Percentiles rank a stretch among this genome's conserved stretches.
Evolutionary conservation across 2,113 vertebrate genomes (phyloP).

Genomic region (Cyanoramphus novaezelandiae): DNA sequence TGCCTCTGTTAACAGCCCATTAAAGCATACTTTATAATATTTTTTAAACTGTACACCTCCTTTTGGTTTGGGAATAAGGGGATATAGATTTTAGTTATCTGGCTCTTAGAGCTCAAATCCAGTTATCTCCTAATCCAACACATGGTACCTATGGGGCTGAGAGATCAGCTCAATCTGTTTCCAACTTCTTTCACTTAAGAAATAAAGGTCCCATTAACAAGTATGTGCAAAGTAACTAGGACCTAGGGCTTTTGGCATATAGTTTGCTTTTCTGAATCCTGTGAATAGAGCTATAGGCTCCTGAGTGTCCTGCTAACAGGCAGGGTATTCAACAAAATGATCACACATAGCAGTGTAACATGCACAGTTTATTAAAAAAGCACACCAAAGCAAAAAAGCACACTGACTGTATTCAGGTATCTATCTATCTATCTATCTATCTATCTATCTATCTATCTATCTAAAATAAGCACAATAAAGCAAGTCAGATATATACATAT

Average conservation of each 20-base stretch:
- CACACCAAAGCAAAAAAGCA: not conserved
- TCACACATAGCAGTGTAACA: not conserved
- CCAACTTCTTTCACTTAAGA: not conserved
- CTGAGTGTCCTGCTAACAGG: not conserved
- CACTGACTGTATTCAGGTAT: not conserved
- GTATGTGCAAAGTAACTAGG: not conserved
- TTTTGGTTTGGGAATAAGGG: not conserved
- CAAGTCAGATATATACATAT: not conserved
- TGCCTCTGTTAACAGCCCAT: constrained; percentile 22
- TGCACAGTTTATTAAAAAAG: not conserved
- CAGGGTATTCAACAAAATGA: not conserved
- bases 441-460: not conserved
- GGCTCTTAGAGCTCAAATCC: not conserved
- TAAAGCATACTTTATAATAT: constrained; percentile 23
- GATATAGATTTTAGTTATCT: constrained; percentile 31
- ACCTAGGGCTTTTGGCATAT: not conserved
- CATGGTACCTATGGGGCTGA: not conserved
- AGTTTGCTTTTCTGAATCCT: not conserved
- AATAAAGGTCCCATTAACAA: not conserved
- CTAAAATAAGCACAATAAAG: not conserved
- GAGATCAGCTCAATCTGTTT: not conserved
- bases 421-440: too few relatives aligned
- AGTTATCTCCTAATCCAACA: not conserved
- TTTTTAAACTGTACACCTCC: constrained; percentile 20
- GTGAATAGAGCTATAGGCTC: not conserved